phyloP scores from a whole-genome alignment of 2,888 invertebrate genomes.

The Harmothoe impar region DNA sequence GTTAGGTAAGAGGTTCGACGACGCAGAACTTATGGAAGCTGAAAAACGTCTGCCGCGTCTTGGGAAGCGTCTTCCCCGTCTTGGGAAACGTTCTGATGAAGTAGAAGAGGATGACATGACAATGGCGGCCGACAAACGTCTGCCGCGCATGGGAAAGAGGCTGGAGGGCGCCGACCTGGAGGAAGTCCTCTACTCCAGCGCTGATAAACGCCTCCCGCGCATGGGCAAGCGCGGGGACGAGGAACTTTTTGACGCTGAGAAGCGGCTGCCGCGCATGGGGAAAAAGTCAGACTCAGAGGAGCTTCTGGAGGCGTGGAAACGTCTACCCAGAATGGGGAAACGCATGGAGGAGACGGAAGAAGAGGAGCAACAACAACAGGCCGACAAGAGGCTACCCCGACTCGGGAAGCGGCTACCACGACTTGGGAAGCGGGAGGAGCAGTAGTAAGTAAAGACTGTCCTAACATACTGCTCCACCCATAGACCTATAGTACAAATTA shows the following conservation, averaged over 20 bases:
- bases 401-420: constrained; percentile 29
- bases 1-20: background rate
- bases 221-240: constrained; percentile 23
- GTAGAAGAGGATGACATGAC: background rate
- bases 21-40: background rate
- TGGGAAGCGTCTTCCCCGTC: constrained; percentile 23
- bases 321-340: constrained; percentile 38
- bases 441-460: background rate
- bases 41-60: constrained; percentile 43
- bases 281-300: background rate
- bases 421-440: constrained; percentile 24
- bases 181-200: background rate
- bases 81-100: background rate
- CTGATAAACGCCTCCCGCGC: constrained; percentile 25
- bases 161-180: background rate
- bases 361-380: background rate
- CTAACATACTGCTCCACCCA: background rate
- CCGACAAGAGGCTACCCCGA: background rate
- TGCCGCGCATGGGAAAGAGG: constrained; percentile 48
- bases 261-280: constrained; percentile 38
- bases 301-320: background rate
- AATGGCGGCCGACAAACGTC: constrained; percentile 26
- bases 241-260: background rate
- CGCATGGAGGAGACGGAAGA: background rate
- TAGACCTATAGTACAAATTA: background rate